Conservation (phyloP, 2,113 vertebrate genomes). For the Catharus minimus region DNA sequence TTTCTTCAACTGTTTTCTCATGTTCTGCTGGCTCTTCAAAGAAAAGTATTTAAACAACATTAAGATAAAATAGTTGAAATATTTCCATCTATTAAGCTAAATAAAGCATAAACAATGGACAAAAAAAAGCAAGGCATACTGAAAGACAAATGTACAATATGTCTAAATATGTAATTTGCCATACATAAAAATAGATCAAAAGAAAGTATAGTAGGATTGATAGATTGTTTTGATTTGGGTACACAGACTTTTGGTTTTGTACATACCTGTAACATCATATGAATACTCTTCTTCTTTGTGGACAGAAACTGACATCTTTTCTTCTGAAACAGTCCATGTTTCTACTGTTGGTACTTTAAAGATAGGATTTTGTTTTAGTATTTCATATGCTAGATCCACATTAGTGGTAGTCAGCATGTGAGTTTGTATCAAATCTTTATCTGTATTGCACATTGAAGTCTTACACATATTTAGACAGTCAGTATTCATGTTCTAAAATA, state of each 20-base stretch:
- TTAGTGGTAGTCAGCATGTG: constrained; percentile 11
- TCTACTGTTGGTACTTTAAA: constrained; percentile 80
- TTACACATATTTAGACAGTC: constrained; percentile 54
- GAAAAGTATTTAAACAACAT: constrained; percentile 55
- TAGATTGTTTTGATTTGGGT: background rate
- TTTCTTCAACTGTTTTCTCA: constrained; percentile 75
- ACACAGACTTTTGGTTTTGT: constrained; percentile 24
- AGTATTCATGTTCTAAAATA: constrained; percentile 38
- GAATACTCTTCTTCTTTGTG: constrained; percentile 78
- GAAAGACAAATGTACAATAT: constrained; percentile 1
- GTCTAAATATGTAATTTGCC: constrained; percentile 40
- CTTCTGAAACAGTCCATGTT: constrained; percentile 80
- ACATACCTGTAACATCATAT: constrained; percentile 78
- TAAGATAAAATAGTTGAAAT: background rate
- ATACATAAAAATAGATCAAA: background rate
- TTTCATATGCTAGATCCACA: constrained; percentile 41
- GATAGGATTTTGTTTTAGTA: constrained; percentile 70
- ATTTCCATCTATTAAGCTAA: background rate
- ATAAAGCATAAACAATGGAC: constrained; percentile 35
- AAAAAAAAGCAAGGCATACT: constrained; percentile 38
- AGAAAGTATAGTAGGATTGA: background rate
- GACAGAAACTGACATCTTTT: constrained; percentile 80
- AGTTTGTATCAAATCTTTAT: constrained; percentile 11
- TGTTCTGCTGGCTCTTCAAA: constrained; percentile 75
- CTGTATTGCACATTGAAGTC: background rate